These are phyloP conservation scores for Theonella swinhoei DNA, from an alignment of 37 sponge, comb jelly and placozoan genomes.

Conservation along the genomic window DNA sequence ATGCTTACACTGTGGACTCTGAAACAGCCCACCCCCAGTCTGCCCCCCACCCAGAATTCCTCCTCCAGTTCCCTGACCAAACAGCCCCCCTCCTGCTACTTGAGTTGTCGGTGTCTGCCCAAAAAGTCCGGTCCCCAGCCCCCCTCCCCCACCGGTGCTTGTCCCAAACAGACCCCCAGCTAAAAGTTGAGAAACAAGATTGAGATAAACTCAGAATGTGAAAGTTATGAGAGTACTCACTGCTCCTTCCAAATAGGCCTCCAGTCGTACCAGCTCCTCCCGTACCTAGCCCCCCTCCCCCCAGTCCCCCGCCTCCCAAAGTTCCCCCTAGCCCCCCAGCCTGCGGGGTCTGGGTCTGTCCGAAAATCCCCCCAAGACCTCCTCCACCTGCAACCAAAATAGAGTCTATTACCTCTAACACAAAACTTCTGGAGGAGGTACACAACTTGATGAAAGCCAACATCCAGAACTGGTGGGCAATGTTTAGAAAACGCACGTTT, in stretches of 20 bases:
- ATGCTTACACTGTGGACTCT: slow-evolving; percentile 29
- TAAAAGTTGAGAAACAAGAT: slow-evolving; percentile 1
- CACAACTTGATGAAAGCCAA: too few species aligned
- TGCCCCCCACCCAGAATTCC: not conserved
- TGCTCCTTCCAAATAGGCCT: not conserved
- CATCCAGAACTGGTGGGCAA: not conserved
- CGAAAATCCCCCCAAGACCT: not conserved
- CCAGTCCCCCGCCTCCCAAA: not conserved
- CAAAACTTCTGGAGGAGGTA: too few species aligned
- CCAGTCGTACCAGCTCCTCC: not conserved
- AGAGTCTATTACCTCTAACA: not conserved
- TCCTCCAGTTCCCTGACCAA: slow-evolving; percentile 14
- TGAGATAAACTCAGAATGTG: too few species aligned
- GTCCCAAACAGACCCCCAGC: slow-evolving; percentile 24
- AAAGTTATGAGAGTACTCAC: too few species aligned
- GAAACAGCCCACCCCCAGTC: slow-evolving; percentile 23
- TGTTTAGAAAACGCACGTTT: too few species aligned
- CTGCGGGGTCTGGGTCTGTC: not conserved
- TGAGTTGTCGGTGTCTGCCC: slow-evolving; percentile 29
- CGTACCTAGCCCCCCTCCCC: not conserved
- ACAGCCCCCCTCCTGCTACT: slow-evolving; percentile 31
- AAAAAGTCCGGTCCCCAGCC: slow-evolving; percentile 45
- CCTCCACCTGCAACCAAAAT: not conserved
- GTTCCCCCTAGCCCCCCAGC: not conserved
- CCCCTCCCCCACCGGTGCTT: slow-evolving; percentile 2